These are phyloP conservation scores for Drosophila helvetica DNA, from an alignment of 2,888 invertebrate genomes.

Conservation along the genomic window DNA sequence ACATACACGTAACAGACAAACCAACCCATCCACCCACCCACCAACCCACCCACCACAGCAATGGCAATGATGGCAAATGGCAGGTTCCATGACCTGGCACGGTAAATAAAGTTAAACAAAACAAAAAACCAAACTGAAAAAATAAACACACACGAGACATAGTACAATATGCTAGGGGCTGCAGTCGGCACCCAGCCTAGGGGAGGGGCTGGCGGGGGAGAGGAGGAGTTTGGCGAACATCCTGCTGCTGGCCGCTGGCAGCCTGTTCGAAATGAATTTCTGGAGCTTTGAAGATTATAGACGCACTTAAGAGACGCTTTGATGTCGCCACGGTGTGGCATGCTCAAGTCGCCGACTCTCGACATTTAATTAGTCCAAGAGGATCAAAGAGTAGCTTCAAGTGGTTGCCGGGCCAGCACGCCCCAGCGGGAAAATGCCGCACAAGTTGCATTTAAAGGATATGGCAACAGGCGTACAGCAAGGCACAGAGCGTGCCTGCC, in stretches of 20 bases:
- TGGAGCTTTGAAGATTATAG: conserved; percentile 83
- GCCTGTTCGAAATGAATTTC: conserved; percentile 82
- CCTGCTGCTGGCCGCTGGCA: conserved; percentile 57
- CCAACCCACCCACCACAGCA: neutral
- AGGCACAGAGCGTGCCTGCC: neutral
- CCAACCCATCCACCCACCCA: no score
- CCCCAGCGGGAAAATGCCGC: conserved; percentile 46
- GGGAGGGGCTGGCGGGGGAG: neutral
- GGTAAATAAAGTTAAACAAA: conserved; percentile 52
- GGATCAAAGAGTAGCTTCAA: conserved; percentile 66
- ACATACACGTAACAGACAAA: conserved; percentile 21
- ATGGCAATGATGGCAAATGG: conserved; percentile 10
- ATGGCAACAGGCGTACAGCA: conserved; percentile 80
- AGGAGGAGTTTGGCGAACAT: conserved; percentile 40
- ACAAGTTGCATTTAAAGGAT: conserved; percentile 83
- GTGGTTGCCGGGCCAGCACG: conserved; percentile 27
- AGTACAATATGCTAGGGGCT: conserved; percentile 4
- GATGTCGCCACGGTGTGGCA: conserved; percentile 68
- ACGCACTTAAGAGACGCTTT: conserved; percentile 79
- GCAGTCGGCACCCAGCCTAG: conserved; percentile 5
- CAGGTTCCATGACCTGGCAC: conserved; percentile 44
- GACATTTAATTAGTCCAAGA: conserved; percentile 68
- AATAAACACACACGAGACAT: conserved; percentile 34
- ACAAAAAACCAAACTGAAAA: conserved; percentile 38
- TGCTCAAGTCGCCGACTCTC: conserved; percentile 52